These are phyloP conservation scores for Alviniconcha marisindica DNA, from an alignment of 1,140 invertebrate species.

Conservation along the genomic window DNA sequence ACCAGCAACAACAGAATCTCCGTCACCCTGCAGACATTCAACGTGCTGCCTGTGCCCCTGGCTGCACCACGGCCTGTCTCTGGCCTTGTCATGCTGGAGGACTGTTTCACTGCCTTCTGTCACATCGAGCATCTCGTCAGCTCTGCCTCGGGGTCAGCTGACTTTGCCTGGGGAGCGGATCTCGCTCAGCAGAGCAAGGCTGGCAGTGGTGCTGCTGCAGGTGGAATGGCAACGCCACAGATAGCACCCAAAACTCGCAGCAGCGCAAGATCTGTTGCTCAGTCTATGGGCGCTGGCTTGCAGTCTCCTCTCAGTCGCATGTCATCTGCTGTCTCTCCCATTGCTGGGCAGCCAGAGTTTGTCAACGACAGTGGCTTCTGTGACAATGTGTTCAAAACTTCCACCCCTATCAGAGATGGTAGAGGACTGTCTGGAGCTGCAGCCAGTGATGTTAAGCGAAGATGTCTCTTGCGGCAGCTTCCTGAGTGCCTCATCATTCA, in stretches of 20 bases:
- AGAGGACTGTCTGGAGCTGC: not conserved
- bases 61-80: slow-evolving; percentile 57
- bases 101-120: slow-evolving; percentile 72
- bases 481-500: slow-evolving; percentile 74
- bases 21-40: slow-evolving; percentile 72
- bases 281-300: slow-evolving; percentile 51
- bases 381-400: slow-evolving; percentile 70
- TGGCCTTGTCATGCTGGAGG: slow-evolving; percentile 66
- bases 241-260: slow-evolving; percentile 12
- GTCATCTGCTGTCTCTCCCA: slow-evolving; percentile 63
- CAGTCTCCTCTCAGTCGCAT: slow-evolving; percentile 33
- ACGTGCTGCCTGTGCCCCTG: slow-evolving; percentile 71
- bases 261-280: not conserved
- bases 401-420: slow-evolving; percentile 63
- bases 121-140: slow-evolving; percentile 69
- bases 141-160: slow-evolving; percentile 40
- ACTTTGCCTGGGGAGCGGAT: not conserved
- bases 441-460: slow-evolving; percentile 60
- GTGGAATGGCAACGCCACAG: slow-evolving; percentile 28
- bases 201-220: not conserved
- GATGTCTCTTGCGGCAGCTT: slow-evolving; percentile 69
- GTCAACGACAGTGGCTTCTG: slow-evolving; percentile 69
- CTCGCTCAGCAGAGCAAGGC: not conserved
- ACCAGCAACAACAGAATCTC: slow-evolving; percentile 67
- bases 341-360: slow-evolving; percentile 54